A percentile compares a stretch with the other conserved stretches of the same genome.
Evolutionary conservation across 2,113 vertebrate genomes (phyloP).

Genomic region (Hemichromis elongatus): DNA sequence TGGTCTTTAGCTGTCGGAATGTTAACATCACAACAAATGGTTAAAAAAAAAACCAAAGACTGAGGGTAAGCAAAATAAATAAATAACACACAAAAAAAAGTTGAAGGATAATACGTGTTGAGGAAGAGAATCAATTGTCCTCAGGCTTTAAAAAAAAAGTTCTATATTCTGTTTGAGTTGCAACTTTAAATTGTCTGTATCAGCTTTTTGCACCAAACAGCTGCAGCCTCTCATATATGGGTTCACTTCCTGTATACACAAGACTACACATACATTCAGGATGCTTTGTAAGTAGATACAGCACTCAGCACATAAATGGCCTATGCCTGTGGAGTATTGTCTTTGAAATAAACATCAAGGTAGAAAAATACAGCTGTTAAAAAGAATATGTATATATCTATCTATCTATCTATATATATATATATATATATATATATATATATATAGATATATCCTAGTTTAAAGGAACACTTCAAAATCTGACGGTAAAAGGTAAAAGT

Average conservation of each 20-base stretch:
- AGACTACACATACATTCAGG: not conserved
- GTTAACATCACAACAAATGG: not conserved
- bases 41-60: not conserved
- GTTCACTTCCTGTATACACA: not conserved
- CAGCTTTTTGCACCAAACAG: conserved; percentile 34
- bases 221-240: not conserved
- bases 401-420: not conserved
- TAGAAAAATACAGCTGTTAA: conserved; percentile 19
- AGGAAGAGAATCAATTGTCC: not conserved
- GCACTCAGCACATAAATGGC: not conserved
- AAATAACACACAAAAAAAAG: not conserved
- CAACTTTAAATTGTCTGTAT: conserved; percentile 27
- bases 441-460: not conserved
- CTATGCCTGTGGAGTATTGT: not conserved
- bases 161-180: conserved; percentile 20
- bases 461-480: conserved; percentile 34
- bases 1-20: not conserved
- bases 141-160: not conserved
- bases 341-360: conserved; percentile 41
- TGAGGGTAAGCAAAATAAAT: not conserved
- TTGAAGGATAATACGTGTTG: not conserved
- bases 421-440: not conserved
- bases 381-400: not conserved
- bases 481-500: conserved; percentile 27
- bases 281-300: not conserved